Conservation (phyloP, 2,888 invertebrate genomes). For the Agonopterix heracliana region DNA sequence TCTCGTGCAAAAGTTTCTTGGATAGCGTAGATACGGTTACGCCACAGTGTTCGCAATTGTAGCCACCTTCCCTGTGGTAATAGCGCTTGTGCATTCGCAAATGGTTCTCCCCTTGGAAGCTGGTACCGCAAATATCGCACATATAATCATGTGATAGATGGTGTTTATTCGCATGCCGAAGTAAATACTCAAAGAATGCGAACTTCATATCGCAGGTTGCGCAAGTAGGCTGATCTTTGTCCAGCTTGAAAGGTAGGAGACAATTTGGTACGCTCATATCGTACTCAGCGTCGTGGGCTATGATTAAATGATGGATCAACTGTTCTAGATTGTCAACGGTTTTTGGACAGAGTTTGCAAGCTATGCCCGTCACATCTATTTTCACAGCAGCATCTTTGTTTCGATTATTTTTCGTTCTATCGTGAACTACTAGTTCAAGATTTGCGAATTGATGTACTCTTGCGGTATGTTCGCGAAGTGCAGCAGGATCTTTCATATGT, state of each 20-base stretch:
- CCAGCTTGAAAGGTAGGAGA: conserved; percentile 57
- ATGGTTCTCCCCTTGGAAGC: conserved; percentile 68
- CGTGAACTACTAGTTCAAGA: conserved; percentile 53
- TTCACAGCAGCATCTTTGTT: conserved; percentile 66
- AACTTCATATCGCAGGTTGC: conserved; percentile 63
- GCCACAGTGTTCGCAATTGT: conserved; percentile 64
- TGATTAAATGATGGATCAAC: conserved; percentile 60
- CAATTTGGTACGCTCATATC: conserved; percentile 62
- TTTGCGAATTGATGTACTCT: conserved; percentile 49
- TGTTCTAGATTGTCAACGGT: conserved; percentile 48
- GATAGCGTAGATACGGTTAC: conserved; percentile 62
- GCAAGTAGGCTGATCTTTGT: conserved; percentile 56
- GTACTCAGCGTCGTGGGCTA: conserved; percentile 65
- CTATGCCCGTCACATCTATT: conserved; percentile 56
- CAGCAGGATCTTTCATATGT: conserved; percentile 50
- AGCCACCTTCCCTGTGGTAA: conserved; percentile 62
- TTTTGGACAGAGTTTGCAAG: conserved; percentile 53
- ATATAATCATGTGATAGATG: conserved; percentile 66
- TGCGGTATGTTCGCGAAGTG: conserved; percentile 48
- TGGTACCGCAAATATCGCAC: conserved; percentile 65
- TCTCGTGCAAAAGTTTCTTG: conserved; percentile 62
- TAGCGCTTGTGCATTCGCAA: conserved; percentile 67
- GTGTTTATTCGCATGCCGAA: conserved; percentile 62
- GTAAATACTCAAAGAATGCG: conserved; percentile 59
- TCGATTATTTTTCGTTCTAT: conserved; percentile 59